phyloP scores from a whole-genome alignment of 2,888 invertebrate genomes.

The Amphimallon solstitiale region DNA sequence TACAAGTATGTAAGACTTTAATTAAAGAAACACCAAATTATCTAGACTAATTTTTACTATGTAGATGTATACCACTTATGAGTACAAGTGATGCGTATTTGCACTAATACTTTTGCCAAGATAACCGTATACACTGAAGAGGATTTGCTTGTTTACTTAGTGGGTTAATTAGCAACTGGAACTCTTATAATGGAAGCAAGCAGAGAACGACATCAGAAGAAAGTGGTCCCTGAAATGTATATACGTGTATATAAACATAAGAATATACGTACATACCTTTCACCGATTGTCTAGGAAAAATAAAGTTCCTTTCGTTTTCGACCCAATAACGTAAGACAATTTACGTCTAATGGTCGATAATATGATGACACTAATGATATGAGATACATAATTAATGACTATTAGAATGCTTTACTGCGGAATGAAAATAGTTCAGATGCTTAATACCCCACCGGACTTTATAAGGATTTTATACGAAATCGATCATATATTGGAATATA shows the following conservation, averaged over 20 bases:
- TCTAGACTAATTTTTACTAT: constrained; percentile 11
- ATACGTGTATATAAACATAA: background rate
- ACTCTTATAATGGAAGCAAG: constrained; percentile 1
- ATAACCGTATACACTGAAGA: background rate
- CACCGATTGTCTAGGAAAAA: constrained; percentile 42
- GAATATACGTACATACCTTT: constrained; percentile 31
- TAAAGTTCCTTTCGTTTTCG: constrained; percentile 39
- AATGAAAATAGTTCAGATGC: background rate
- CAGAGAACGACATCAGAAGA: constrained; percentile 41
- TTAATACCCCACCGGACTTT: too few relatives aligned
- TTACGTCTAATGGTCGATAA: background rate
- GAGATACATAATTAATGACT: background rate
- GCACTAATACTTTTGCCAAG: constrained; percentile 5
- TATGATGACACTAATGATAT: background rate
- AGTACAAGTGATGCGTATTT: constrained; percentile 7
- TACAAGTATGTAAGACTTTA: too few relatives aligned
- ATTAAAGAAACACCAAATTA: too few relatives aligned
- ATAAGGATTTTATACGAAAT: too few relatives aligned
- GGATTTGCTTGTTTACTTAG: constrained; percentile 17
- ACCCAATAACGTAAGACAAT: constrained; percentile 31
- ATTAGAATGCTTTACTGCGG: background rate
- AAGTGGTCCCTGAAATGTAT: constrained; percentile 39
- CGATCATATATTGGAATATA: too few relatives aligned
- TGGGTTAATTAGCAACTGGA: constrained; percentile 35
- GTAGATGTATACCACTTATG: background rate